Evolutionary conservation across 2,888 invertebrate species (phyloP).

Genomic region (Caenorhabditis imperialis): DNA sequence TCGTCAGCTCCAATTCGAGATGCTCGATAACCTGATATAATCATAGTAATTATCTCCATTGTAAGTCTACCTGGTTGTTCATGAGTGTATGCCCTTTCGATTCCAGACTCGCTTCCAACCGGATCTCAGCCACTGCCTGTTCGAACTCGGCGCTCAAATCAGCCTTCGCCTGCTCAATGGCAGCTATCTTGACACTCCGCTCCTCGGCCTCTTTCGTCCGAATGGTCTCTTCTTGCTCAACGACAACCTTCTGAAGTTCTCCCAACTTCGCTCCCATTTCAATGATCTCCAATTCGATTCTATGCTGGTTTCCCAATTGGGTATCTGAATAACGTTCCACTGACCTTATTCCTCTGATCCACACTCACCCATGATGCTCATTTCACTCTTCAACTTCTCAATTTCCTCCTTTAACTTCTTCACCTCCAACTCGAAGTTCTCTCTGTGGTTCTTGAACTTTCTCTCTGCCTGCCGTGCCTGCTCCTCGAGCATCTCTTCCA

Average conservation of each 20-base stretch:
- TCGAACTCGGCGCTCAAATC: slow-evolving; percentile 53
- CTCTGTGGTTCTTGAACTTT: slow-evolving; percentile 25
- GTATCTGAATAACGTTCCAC: slow-evolving; percentile 44
- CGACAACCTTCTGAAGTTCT: slow-evolving; percentile 37
- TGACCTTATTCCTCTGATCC: not conserved
- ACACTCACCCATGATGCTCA: slow-evolving; percentile 54
- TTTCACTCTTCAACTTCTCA: slow-evolving; percentile 47
- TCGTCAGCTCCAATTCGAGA: slow-evolving; percentile 42
- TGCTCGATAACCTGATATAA: slow-evolving; percentile 50
- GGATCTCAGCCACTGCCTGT: slow-evolving; percentile 44
- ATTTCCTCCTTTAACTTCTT: slow-evolving; percentile 47
- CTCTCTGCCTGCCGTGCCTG: slow-evolving; percentile 30
- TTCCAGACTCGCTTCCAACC: slow-evolving; percentile 51
- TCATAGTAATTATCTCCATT: too few relatives aligned
- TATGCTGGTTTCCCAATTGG: slow-evolving; percentile 61
- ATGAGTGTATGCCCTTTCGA: slow-evolving; percentile 56
- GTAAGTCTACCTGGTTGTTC: slow-evolving; percentile 51
- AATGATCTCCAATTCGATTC: slow-evolving; percentile 59
- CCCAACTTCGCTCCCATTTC: slow-evolving; percentile 58
- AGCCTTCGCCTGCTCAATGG: slow-evolving; percentile 53
- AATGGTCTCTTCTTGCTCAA: slow-evolving; percentile 55
- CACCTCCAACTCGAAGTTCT: slow-evolving; percentile 33
- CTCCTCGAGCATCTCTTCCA: slow-evolving; percentile 53
- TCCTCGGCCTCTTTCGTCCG: slow-evolving; percentile 59
- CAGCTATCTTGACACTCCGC: slow-evolving; percentile 49